Percentiles rank a stretch among this genome's conserved stretches.
These are phyloP conservation scores for Drosophila mauritiana DNA, from an alignment of 1,140 invertebrate species.

Conservation along the genomic window DNA sequence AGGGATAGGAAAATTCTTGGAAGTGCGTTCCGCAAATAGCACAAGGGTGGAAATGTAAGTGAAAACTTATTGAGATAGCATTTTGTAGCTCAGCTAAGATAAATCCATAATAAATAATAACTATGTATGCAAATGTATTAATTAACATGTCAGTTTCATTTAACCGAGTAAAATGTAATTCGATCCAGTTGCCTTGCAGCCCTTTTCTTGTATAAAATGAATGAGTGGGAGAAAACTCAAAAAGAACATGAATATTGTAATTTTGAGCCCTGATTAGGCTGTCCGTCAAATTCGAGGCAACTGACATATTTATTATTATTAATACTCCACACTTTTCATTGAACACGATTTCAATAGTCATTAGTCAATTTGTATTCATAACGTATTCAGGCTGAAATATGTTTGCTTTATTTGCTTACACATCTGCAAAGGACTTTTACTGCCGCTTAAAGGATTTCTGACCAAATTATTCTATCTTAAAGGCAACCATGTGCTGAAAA, in stretches of 20 bases:
- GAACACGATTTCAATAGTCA: slow-evolving; percentile 4
- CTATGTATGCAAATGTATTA: not conserved
- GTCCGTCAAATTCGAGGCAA: slow-evolving; percentile 11
- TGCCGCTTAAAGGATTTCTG: not conserved
- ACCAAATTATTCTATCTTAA: not conserved
- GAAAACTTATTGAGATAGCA: not conserved
- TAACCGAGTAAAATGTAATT: too few species aligned
- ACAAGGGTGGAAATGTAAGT: not conserved
- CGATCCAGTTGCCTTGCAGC: not conserved
- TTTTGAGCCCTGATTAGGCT: slow-evolving; percentile 8
- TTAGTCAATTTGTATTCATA: not conserved
- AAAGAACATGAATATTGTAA: not conserved
- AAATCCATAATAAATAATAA: too few species aligned
- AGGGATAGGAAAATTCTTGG: not conserved
- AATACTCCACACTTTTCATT: slow-evolving; percentile 1
- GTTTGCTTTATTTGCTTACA: not conserved
- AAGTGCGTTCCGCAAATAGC: not conserved
- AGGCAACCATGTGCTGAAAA: not conserved
- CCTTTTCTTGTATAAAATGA: not conserved
- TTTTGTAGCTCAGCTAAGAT: not conserved
- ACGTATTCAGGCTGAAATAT: not conserved
- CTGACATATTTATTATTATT: slow-evolving; percentile 26
- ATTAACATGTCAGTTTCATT: not conserved
- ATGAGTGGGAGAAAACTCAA: too few species aligned
- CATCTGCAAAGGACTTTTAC: not conserved